A percentile compares a stretch with the other conserved stretches of the same genome.
Conservation (phyloP, 2,888 invertebrate species). For the Harpalus rubripes region DNA sequence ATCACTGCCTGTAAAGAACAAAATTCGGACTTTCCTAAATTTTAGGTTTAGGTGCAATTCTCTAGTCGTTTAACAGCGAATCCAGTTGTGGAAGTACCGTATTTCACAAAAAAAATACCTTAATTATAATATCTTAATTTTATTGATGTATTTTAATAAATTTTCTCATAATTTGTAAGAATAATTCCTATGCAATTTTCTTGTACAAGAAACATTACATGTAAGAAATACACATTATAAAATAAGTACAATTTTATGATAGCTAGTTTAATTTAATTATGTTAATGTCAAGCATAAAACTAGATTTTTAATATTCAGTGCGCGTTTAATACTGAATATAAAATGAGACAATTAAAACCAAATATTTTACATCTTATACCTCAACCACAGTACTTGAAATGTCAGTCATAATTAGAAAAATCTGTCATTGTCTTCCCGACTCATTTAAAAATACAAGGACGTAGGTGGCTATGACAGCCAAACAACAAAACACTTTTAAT, state of each 20-base stretch:
- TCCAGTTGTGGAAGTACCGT: no score
- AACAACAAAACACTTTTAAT: slow-evolving; percentile 45
- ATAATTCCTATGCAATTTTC: no score
- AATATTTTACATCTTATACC: slow-evolving; percentile 30
- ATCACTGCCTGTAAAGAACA: no score
- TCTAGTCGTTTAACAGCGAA: no score
- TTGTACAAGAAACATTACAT: not conserved
- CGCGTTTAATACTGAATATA: slow-evolving; percentile 16
- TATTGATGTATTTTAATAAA: not conserved
- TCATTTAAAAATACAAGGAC: slow-evolving; percentile 40
- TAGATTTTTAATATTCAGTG: slow-evolving; percentile 14
- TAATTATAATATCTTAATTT: not conserved
- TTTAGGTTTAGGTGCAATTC: no score
- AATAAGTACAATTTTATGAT: not conserved
- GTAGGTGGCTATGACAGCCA: slow-evolving; percentile 21
- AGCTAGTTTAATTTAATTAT: slow-evolving; percentile 25
- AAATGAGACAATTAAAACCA: slow-evolving; percentile 39
- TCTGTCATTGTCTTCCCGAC: slow-evolving; percentile 26
- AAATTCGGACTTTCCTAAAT: no score
- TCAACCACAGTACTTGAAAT: slow-evolving; percentile 28
- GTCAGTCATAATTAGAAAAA: slow-evolving; percentile 38
- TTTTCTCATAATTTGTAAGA: not conserved
- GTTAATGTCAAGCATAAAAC: slow-evolving; percentile 11
- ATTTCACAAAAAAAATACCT: no score
- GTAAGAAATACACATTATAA: not conserved